phyloP scores from a whole-genome alignment of 1,140 invertebrate genomes.

The Saccostrea cuccullata region DNA sequence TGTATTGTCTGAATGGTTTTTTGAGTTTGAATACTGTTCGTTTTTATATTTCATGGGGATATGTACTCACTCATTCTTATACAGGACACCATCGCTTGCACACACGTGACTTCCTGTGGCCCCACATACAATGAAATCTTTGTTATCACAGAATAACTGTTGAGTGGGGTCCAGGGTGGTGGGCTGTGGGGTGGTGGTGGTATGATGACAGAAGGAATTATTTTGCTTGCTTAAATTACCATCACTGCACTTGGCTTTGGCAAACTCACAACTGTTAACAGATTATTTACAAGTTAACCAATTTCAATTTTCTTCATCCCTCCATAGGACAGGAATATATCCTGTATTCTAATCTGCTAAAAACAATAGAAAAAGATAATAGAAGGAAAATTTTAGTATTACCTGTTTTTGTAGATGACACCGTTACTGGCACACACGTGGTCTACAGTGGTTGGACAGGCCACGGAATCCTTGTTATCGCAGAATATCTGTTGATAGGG shows the following conservation, averaged over 20 bases:
- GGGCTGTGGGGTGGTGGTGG: neutral
- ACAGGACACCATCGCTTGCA: neutral
- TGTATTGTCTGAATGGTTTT: too few species aligned
- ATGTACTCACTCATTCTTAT: constrained; percentile 8
- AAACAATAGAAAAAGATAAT: too few species aligned
- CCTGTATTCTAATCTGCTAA: too few species aligned
- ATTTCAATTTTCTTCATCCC: too few species aligned
- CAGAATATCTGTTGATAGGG: constrained; percentile 33
- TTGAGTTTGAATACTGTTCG: too few species aligned
- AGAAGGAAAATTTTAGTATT: neutral
- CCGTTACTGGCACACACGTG: constrained; percentile 34
- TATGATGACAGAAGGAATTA: neutral
- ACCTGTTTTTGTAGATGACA: constrained; percentile 28
- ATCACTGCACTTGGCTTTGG: neutral
- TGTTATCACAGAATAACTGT: constrained; percentile 22
- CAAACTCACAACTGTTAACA: constrained; percentile 20
- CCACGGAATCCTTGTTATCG: constrained; percentile 36
- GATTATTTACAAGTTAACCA: too few species aligned
- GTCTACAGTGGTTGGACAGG: constrained; percentile 10
- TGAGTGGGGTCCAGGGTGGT: neutral
- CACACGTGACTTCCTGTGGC: neutral
- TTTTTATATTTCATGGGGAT: too few species aligned
- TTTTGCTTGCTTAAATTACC: neutral
- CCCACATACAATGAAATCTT: neutral
- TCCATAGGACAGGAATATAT: too few species aligned